Base-by-base conservation (phyloP, 2,113 vertebrate species). In the Oryzias woworae region DNA sequence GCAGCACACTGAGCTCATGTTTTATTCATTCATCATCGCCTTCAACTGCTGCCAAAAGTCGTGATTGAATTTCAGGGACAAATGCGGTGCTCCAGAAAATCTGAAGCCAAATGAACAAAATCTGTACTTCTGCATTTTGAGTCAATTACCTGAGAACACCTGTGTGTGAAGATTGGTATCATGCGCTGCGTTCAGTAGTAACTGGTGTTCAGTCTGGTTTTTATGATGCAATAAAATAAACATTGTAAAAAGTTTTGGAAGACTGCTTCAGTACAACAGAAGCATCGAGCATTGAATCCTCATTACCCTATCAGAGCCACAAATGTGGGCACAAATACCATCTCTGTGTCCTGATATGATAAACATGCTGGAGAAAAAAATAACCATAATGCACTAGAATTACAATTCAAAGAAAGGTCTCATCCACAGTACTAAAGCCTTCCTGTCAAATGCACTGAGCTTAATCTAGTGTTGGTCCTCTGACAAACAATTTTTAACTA, bases 1-100 rank as follows among this genome's bases (percentile, higher is more conserved):
- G 57, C 70, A 62, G 59, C 64, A 73, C 73, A 60, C 65, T 54
- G 18, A 81, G 73, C 62, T 80, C 67, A 77, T 90, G 69, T 64
- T 86, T 90, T 81, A 89, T 89, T 91, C 88, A 90, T 79, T 55
- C 13, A 2, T 58, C 60, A 23, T 81, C 80, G 63, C 69, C 64
- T 68, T 85, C 73, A 70, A 59, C 75, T 73, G 15, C 69, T 68
- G 75, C 71, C 69, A 78, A 58, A 71, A 87, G 78, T 81, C 64
- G 60, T 79, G 85, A 78, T 65, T 63, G 72, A 58, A 52, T 78
- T 75, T 68, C 75, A 31, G 63, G 28, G 13, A 7, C 55, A 22
- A 20, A 12, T 0, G 15, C 22, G 45, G 73, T 62, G 18, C 81
- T 85, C 65, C 69, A 56, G 44, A 70, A 84, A 72, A 74, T 63